Percentiles rank a stretch among this genome's conserved stretches.
Conservation (phyloP, 2,888 invertebrate species). For the Erebia aethiops region DNA sequence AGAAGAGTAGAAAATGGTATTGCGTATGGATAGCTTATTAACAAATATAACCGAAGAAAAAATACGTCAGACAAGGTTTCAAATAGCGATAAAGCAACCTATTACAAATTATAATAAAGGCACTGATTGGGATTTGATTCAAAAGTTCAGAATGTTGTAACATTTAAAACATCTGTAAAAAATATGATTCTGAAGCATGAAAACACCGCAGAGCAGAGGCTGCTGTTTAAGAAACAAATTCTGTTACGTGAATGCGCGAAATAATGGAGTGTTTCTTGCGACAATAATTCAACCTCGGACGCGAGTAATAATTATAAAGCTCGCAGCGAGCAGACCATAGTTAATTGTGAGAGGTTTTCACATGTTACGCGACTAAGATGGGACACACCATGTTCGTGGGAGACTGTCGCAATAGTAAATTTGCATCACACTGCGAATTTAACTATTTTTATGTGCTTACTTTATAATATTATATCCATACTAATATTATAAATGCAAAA, state of each 20-base stretch:
- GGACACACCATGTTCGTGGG: conserved; percentile 58
- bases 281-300: conserved; percentile 71
- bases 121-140: conserved; percentile 5
- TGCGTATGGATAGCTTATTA: no score
- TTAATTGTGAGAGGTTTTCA: conserved; percentile 62
- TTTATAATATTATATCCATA: no score
- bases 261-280: conserved; percentile 72
- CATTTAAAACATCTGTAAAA: conserved; percentile 15
- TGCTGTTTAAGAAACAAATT: conserved; percentile 42
- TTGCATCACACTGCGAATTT: conserved; percentile 51
- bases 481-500: no score
- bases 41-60: background rate
- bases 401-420: conserved; percentile 52
- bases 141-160: conserved; percentile 17
- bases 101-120: background rate
- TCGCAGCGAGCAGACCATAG: conserved; percentile 49
- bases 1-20: no score
- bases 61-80: background rate
- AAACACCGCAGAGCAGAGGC: conserved; percentile 14
- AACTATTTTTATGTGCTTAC: background rate
- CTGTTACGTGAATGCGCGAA: conserved; percentile 66
- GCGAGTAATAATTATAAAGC: conserved; percentile 58
- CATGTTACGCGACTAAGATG: conserved; percentile 54
- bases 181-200: conserved; percentile 22
- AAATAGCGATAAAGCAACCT: background rate